phyloP scores from a whole-genome alignment of 1,140 invertebrate genomes.

The Gryon sp. region DNA sequence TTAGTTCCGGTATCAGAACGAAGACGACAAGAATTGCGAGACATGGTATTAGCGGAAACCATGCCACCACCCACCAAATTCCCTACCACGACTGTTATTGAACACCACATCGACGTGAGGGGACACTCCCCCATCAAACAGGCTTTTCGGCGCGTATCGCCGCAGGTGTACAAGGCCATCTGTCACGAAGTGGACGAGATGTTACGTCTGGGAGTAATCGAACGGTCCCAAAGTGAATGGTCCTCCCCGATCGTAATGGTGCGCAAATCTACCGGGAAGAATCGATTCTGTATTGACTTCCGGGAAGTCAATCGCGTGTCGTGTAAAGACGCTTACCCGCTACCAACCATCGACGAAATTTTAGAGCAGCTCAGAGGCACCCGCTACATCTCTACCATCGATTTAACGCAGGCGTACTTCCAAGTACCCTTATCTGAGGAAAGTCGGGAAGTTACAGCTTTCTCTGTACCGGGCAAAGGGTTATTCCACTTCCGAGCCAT shows the following conservation, averaged over 20 bases:
- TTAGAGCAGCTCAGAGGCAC: conserved; percentile 70
- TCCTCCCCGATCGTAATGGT: conserved; percentile 74
- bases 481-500: conserved; percentile 73
- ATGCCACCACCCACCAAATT: neutral
- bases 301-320: too few relatives aligned
- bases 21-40: too few relatives aligned
- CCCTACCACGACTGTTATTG: neutral
- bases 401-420: conserved; percentile 11
- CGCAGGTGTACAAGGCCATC: neutral
- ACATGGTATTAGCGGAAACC: neutral
- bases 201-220: conserved; percentile 58
- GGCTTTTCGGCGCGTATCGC: neutral
- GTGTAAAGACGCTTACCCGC: too few relatives aligned
- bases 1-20: too few relatives aligned
- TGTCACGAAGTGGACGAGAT: conserved; percentile 3
- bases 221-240: conserved; percentile 67
- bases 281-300: conserved; percentile 78
- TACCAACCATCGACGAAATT: conserved; percentile 75
- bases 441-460: conserved; percentile 72
- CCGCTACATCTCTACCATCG: conserved; percentile 68
- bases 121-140: conserved; percentile 14
- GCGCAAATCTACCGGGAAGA: conserved; percentile 75
- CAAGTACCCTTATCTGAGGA: neutral
- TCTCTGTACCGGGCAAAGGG: conserved; percentile 71
- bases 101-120: conserved; percentile 33